Evolutionary conservation across 2,888 invertebrate genomes (phyloP).

Genomic region (Neuroscelio doddi): DNA sequence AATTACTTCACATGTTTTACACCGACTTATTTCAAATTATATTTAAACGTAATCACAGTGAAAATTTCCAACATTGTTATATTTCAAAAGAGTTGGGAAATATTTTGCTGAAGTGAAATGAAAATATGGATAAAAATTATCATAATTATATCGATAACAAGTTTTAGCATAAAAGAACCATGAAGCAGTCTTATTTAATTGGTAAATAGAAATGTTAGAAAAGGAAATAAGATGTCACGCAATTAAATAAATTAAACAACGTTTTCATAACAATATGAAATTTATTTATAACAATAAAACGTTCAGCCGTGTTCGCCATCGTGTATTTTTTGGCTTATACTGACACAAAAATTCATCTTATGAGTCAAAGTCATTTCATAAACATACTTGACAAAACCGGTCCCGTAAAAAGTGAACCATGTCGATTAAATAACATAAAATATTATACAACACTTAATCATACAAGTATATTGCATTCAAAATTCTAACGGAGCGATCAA

Average conservation of each 20-base stretch:
- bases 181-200: too few relatives aligned
- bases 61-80: too few relatives aligned
- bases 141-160: too few relatives aligned
- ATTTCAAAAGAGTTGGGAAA: too few relatives aligned
- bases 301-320: constrained; percentile 18
- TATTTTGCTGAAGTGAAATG: too few relatives aligned
- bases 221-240: too few relatives aligned
- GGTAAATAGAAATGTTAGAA: too few relatives aligned
- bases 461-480: constrained; percentile 41
- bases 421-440: constrained; percentile 45
- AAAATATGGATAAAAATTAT: too few relatives aligned
- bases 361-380: constrained; percentile 30
- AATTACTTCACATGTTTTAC: too few relatives aligned
- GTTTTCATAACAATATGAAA: constrained; percentile 36
- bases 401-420: constrained; percentile 43
- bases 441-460: constrained; percentile 44
- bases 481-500: constrained; percentile 35
- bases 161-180: too few relatives aligned
- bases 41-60: too few relatives aligned
- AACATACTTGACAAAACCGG: constrained; percentile 41
- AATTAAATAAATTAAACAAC: constrained; percentile 38
- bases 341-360: constrained; percentile 37
- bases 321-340: constrained; percentile 9
- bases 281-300: constrained; percentile 39
- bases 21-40: too few relatives aligned